Base-by-base conservation (phyloP, 2,888 invertebrate genomes). In the Venusia cambrica region DNA sequence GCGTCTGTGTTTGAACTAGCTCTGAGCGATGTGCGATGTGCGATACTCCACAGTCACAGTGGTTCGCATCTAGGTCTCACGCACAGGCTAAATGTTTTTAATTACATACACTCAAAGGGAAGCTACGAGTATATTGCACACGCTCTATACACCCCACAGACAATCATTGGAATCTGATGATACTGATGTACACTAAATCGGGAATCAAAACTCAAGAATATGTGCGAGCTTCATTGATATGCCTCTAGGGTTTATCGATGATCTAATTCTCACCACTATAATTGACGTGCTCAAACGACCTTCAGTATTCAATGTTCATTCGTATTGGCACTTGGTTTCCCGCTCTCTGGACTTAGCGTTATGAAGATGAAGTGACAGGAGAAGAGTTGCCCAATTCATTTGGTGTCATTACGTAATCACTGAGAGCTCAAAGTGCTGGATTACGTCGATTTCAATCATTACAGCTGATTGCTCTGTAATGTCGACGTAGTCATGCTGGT, bases 41-140 rank as follows among this genome's bases (percentile, higher is more conserved):
- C 47, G 35, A 39, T 44, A 38, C 47, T 22, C 28, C 45, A 40
- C n/a, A n/a, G n/a, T n/a, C n/a, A n/a, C n/a, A n/a, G n/a, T n/a
- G 38, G 22, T 29, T 39, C 30, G n/a, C 11, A 51, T 41, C 33
- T 48, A 54, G 51, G 39, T 38, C 54, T 55, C 54, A 47, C 50
- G 48, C 51, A 45, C 40, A 31, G 30, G 19, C 22, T 35, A 33
- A 25, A 30, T 8, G 21, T 16, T 5, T 20, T 29, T 24, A 8
- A 26, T 27, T 26, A 10, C 12, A 6, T 24, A 18, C n/a, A n/a
- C n/a, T n/a, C n/a, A n/a, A n/a, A n/a, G n/a, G 25, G 20, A 10
- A 5, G 33, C 20, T 4, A 25, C n/a, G n/a, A n/a, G n/a, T n/a
- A n/a, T n/a, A n/a, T n/a, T n/a, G n/a, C n/a, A n/a, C n/a, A n/a